Evolutionary conservation across 2,888 invertebrate species (phyloP).

Genomic region (Himalopsyche kuldschensis): DNA sequence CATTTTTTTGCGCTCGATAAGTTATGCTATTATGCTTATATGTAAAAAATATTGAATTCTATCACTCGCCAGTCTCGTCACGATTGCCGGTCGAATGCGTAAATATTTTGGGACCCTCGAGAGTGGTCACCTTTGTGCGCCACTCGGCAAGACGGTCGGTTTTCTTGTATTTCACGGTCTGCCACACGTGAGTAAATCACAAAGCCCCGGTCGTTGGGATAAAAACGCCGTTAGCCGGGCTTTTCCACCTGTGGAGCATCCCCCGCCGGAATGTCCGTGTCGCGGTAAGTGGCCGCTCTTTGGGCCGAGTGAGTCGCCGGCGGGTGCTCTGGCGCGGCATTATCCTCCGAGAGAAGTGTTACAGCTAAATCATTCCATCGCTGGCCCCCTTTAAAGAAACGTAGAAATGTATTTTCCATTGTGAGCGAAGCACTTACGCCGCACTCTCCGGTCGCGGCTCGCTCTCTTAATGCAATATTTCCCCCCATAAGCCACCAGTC

Average conservation of each 20-base stretch:
- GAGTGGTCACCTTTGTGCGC: background rate
- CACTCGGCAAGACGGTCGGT: background rate
- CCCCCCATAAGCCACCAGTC: background rate
- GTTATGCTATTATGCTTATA: too few species aligned
- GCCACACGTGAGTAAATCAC: background rate
- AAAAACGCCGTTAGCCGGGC: background rate
- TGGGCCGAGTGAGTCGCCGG: background rate
- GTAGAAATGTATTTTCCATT: conserved; percentile 36
- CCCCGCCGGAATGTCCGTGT: background rate
- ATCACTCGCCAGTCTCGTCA: background rate
- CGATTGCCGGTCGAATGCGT: background rate
- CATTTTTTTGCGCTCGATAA: too few species aligned
- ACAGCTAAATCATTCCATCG: conserved; percentile 30
- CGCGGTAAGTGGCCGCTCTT: background rate
- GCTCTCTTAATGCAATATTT: conserved; percentile 37
- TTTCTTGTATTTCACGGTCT: background rate
- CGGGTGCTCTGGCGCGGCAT: background rate
- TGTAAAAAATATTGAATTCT: background rate
- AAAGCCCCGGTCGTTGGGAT: background rate
- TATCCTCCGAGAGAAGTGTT: conserved; percentile 9
- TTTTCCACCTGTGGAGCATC: conserved; percentile 2
- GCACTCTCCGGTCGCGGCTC: conserved; percentile 33
- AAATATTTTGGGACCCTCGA: background rate
- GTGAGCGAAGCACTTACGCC: conserved; percentile 39
- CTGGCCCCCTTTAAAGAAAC: conserved; percentile 34